Base-by-base conservation (phyloP, 2,113 vertebrate genomes). In the Catharus bicknelli region DNA sequence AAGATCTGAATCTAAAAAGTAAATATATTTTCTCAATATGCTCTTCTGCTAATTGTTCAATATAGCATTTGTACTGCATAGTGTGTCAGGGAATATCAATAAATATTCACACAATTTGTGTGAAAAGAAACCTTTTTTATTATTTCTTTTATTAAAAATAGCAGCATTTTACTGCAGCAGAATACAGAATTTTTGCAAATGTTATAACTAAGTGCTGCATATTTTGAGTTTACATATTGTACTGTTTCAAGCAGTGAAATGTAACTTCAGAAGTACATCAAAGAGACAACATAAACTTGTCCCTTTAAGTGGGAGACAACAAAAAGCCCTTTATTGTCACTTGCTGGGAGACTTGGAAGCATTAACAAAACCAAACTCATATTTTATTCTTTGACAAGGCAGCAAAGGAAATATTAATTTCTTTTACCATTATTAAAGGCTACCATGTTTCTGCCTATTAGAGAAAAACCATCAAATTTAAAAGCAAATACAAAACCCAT, bases 321-420 rank as follows among this genome's bases (percentile, higher is more conserved):
- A 80, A 78, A 95, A 76, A 47, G 3, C 32, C 18, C 22, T 88
- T 76, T 77, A 47, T 53, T 90, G 47, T 74, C 38, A 68, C 13
- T 90, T 89, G 22, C 63, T 92, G 53, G 40, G 26, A 85, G 21
- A 76, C 38, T 62, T 83, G 15, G 42, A 34, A 91, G 43, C 77
- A 76, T 89, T 83, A 83, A 68, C 19, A 64, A 82, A 83, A 92
- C 57, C 62, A 18, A 76, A 54, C 23, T 58, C 1, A 3, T 64
- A 73, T 29, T 79, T 91, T 55, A 74, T 80, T 93, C 63, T 54
- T 76, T 87, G 66, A 93, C 50, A 92, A 90, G 63, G 43, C 19
- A 79, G 43, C 1, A 2, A 58, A 87, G 59, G 51, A 90, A 83
- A 66, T 87, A 80, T 1, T 86, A 0, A 74, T 93, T 90, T 93